Evolutionary conservation across 2,888 invertebrate species (phyloP).

Genomic region (Ochropleura plecta): DNA sequence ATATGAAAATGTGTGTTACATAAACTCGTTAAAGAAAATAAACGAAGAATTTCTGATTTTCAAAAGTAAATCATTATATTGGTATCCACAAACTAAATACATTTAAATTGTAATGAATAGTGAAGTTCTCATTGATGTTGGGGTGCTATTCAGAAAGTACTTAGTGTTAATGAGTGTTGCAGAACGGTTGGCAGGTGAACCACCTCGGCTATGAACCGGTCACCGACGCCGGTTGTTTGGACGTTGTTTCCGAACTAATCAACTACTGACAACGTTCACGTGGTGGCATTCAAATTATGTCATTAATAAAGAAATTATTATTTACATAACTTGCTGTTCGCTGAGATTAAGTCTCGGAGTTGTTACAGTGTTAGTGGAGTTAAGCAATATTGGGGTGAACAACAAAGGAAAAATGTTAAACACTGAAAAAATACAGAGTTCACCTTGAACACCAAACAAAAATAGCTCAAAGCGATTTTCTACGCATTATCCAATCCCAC

Average conservation of each 20-base stretch:
- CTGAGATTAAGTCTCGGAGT: neutral
- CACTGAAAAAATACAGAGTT: neutral
- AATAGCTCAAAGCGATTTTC: conserved; percentile 24
- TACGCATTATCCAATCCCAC: conserved; percentile 31
- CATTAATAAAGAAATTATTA: conserved; percentile 16
- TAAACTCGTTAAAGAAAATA: conserved; percentile 8
- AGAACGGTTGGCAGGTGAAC: conserved; percentile 9
- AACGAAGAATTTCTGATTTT: conserved; percentile 14
- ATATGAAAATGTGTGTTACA: conserved; percentile 25
- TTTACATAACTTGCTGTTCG: neutral
- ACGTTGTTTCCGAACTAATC: conserved; percentile 39
- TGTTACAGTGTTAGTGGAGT: neutral
- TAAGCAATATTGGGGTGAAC: neutral
- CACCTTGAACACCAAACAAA: neutral
- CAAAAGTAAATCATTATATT: conserved; percentile 7
- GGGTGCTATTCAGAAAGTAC: conserved; percentile 20
- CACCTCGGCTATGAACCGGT: conserved; percentile 14
- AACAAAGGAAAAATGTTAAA: neutral
- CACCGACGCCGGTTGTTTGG: conserved; percentile 18
- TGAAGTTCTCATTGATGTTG: conserved; percentile 34
- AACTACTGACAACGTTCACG: conserved; percentile 38
- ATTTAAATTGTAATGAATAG: conserved; percentile 27
- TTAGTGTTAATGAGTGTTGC: conserved; percentile 14
- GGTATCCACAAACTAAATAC: conserved; percentile 8
- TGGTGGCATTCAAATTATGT: conserved; percentile 36